Conservation (phyloP, 1,140 invertebrate species). For the Odontomachus brunneus region DNA sequence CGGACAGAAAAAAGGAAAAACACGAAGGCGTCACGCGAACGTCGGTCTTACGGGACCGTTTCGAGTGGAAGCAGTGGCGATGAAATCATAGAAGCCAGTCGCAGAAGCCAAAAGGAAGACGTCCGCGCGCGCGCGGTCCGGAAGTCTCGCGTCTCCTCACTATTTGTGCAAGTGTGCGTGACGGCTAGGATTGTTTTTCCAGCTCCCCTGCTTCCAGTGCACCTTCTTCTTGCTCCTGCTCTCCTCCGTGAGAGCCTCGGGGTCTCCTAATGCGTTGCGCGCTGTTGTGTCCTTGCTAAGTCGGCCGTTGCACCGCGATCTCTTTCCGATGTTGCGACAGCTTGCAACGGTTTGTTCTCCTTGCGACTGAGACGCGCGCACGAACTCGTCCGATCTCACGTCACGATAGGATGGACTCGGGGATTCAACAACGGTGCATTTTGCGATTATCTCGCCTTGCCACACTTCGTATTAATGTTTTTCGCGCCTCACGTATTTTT, state of each 20-base stretch:
- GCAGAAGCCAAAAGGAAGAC: conserved; percentile 40
- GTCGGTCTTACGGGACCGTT: not conserved
- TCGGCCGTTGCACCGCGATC: conserved; percentile 56
- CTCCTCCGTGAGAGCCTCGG: conserved; percentile 41
- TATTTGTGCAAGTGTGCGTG: conserved; percentile 77
- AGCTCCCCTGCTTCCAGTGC: conserved; percentile 15
- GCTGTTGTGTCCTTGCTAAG: conserved; percentile 64
- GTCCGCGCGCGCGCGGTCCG: conserved; percentile 45
- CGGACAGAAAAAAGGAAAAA: conserved; percentile 15
- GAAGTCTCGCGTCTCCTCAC: conserved; percentile 73
- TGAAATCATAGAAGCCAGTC: conserved; percentile 25
- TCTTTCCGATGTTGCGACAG: conserved; percentile 63
- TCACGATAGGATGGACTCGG: conserved; percentile 13
- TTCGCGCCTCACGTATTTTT: no score
- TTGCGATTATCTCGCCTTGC: not conserved
- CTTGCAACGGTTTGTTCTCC: conserved; percentile 40
- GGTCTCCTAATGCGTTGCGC: conserved; percentile 64
- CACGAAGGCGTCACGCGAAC: conserved; percentile 28
- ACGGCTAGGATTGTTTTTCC: conserved; percentile 74
- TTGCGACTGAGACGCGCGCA: no score
- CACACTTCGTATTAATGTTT: no score
- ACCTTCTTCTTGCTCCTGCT: not conserved
- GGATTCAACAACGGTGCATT: conserved; percentile 22
- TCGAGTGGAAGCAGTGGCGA: conserved; percentile 8
- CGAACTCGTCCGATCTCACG: conserved; percentile 40